These are phyloP conservation scores for Drosophila erecta DNA, from an alignment of 1,140 invertebrate species.

Conservation along the genomic window DNA sequence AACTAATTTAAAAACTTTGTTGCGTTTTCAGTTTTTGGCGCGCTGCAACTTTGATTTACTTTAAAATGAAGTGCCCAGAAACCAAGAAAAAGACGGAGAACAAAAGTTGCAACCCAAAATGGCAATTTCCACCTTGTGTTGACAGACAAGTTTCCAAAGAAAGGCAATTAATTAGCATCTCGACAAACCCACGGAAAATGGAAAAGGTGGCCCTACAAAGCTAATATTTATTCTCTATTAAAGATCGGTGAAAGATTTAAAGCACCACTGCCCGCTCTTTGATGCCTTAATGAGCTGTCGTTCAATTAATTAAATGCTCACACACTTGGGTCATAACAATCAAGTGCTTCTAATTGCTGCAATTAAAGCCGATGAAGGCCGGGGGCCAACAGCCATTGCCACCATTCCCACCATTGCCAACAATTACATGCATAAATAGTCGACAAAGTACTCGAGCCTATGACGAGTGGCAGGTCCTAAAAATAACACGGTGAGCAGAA, in stretches of 20 bases:
- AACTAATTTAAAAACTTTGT: conserved; percentile 69
- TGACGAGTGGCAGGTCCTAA: conserved; percentile 23
- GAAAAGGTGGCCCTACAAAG: not conserved
- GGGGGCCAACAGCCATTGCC: conserved; percentile 22
- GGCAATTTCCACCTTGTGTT: conserved; percentile 23
- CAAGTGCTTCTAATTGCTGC: conserved; percentile 41
- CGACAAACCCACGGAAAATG: not conserved
- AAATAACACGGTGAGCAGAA: conserved; percentile 26
- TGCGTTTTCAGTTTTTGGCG: conserved; percentile 2
- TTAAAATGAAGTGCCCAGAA: conserved; percentile 10
- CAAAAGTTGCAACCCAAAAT: conserved; percentile 36
- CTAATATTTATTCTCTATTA: conserved; percentile 2
- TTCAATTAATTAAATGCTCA: conserved; percentile 44
- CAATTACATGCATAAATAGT: conserved; percentile 46
- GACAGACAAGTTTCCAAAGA: conserved; percentile 32
- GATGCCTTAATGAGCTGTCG: conserved; percentile 11
- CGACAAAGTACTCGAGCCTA: conserved; percentile 12
- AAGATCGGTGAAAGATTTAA: conserved; percentile 1
- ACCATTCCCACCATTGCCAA: conserved; percentile 24
- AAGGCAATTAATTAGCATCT: conserved; percentile 57
- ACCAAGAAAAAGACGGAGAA: not conserved
- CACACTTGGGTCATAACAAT: conserved; percentile 25
- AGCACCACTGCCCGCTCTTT: not conserved
- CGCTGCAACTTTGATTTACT: conserved; percentile 41
- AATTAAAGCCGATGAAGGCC: conserved; percentile 24